Conservation (phyloP, 2,888 invertebrate genomes). For the Blastobasis lacticolella region DNA sequence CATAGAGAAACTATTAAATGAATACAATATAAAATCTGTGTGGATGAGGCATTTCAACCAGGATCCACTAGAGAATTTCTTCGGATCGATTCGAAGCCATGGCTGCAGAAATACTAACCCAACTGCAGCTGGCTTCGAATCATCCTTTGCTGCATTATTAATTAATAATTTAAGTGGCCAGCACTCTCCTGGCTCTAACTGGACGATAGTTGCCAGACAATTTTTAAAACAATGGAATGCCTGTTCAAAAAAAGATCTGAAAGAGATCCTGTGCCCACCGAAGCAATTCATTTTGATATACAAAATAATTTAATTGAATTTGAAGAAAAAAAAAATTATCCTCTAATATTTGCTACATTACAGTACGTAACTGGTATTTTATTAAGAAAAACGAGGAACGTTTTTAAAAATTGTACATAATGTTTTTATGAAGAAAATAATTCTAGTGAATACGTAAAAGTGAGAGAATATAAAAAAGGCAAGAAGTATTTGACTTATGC, state of each 20-base stretch:
- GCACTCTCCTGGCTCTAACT: constrained; percentile 6
- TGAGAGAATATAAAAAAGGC: background rate
- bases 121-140: constrained; percentile 5
- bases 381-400: too few species aligned
- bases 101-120: constrained; percentile 8
- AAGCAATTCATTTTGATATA: constrained; percentile 6
- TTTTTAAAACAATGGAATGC: background rate
- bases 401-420: too few species aligned
- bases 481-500: background rate
- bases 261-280: background rate
- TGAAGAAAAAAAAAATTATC: too few species aligned
- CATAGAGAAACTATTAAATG: background rate
- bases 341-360: too few species aligned
- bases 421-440: background rate
- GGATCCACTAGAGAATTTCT: constrained; percentile 7
- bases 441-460: background rate
- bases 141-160: constrained; percentile 7
- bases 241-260: background rate
- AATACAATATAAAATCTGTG: constrained; percentile 2
- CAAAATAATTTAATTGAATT: too few species aligned
- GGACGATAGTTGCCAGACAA: constrained; percentile 3
- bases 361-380: too few species aligned
- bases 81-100: constrained; percentile 6
- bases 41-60: constrained; percentile 9
- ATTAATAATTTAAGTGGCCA: constrained; percentile 6